Evolutionary conservation across 2,113 vertebrate genomes (phyloP), one percentile per base, ranked within the genome.

Genomic region (Puffinus mauretanicus): DNA sequence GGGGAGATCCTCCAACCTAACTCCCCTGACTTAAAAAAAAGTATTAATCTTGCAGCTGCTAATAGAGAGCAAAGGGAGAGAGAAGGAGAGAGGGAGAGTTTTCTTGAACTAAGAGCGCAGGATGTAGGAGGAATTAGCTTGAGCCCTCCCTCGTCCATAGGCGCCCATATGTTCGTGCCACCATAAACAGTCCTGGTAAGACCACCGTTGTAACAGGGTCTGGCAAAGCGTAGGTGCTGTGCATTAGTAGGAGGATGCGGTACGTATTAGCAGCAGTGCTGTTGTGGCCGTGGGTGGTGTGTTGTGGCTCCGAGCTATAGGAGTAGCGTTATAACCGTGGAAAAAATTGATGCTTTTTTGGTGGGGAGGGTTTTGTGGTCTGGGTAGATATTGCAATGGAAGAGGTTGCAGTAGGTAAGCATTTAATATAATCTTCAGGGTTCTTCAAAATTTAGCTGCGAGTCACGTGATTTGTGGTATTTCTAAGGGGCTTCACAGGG

Each of bases 1-100:
- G 77, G 81, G 75, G 84, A 97, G 86, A 96, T 94, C 52, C 89
- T 97, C 85, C 96, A 97, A 42, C 60, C 71, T 81, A 96, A 97
- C 89, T 97, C 82, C 49, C 82, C n/a, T 93, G 57, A 84, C 81
- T 95, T 95, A 27, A 86, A 84, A 90, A 75, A 42, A 47, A 18
- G 7, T 44, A 81, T 95, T 96, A 92, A 88, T 93, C 51, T 78
- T 90, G 71, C 77, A 97, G 87, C 75, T 88, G 94, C 82, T 95
- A 92, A 95, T 69, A 96, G 88, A 88, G 61, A 85, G 78, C 27
- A 75, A 62, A 94, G 73, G 22, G 70, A 49, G n/a, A 85, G 32
- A 44, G 84, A 44, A 62, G 40, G 46, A 67, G 7, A 57, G 18
- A 58, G 83, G 66, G 79, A 80, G 55, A 47, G n/a, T 57, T 65